Evolutionary conservation across 2,113 vertebrate genomes (phyloP).

Genomic region (Neotragus pygmaeus): DNA sequence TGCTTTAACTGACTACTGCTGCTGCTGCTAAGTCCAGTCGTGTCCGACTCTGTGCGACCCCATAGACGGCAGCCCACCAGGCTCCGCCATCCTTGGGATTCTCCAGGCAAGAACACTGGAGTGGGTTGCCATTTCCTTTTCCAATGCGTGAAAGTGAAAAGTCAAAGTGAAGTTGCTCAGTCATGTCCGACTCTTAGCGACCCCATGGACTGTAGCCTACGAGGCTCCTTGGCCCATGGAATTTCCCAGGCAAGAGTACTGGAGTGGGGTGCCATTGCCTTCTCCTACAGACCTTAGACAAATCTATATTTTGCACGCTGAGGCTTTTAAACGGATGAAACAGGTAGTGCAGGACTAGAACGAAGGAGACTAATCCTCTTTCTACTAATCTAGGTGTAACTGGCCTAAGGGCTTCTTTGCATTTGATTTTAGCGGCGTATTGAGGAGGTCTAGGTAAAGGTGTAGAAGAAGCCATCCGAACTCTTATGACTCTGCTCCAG

Average conservation of each 20-base stretch:
- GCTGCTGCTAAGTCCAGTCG: no score
- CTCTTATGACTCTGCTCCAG: not conserved
- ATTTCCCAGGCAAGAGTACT: no score
- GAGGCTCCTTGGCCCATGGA: accelerated
- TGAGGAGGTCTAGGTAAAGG: not conserved
- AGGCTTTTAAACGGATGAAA: not conserved
- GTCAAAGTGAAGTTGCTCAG: no score
- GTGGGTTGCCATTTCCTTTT: no score
- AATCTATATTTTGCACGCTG: not conserved
- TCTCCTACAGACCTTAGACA: not conserved
- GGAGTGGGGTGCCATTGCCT: not conserved
- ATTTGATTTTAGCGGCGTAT: not conserved
- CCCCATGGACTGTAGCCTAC: no score
- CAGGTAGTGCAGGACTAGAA: not conserved
- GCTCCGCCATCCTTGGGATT: accelerated
- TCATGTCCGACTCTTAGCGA: accelerated
- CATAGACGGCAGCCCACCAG: no score
- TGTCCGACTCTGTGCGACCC: no score
- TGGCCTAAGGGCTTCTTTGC: not conserved
- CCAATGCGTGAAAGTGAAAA: no score
- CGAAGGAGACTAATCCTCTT: not conserved
- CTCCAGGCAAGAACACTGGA: no score
- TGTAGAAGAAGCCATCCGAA: not conserved
- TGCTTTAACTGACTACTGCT: not conserved
- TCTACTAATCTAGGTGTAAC: not conserved